phyloP scores from a whole-genome alignment of 2,797 vertebrate species.

The Ficedula albicollis region DNA sequence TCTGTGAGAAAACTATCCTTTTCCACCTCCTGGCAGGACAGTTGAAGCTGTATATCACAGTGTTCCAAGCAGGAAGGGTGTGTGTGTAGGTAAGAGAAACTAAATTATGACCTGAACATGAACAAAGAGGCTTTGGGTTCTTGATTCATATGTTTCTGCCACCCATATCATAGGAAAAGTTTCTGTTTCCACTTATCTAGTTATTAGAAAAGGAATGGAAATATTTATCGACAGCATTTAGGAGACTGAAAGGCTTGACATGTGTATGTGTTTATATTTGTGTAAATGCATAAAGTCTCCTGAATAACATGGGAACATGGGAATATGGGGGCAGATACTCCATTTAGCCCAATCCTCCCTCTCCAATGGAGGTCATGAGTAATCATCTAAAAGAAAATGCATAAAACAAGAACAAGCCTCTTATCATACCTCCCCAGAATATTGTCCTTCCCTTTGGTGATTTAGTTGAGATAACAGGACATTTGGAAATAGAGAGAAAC shows the following conservation, averaged over 20 bases:
- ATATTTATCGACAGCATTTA: not conserved
- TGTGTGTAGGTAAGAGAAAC: not conserved
- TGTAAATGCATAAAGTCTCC: not conserved
- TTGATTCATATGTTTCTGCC: not conserved
- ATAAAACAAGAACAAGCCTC: not conserved
- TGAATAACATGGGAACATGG: not conserved
- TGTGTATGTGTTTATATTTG: not conserved
- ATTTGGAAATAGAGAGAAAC: not conserved
- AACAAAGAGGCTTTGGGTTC: not conserved
- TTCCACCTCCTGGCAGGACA: not conserved
- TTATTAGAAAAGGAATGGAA: not conserved
- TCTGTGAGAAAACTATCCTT: not conserved
- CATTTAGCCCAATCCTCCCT: not conserved
- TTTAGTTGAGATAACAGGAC: not conserved
- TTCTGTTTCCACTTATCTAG: not conserved
- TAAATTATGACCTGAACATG: not conserved
- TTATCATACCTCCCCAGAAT: not conserved
- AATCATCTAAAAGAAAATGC: not conserved
- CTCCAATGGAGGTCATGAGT: not conserved
- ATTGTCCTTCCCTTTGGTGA: not conserved
- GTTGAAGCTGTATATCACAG: not conserved
- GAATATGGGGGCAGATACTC: not conserved
- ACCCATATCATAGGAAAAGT: not conserved
- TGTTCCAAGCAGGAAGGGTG: not conserved
- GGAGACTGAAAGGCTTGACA: not conserved